Evolutionary conservation across 2,888 invertebrate species (phyloP), one percentile per base, ranked within the genome.

Genomic region (Chrysolina haemoptera): DNA sequence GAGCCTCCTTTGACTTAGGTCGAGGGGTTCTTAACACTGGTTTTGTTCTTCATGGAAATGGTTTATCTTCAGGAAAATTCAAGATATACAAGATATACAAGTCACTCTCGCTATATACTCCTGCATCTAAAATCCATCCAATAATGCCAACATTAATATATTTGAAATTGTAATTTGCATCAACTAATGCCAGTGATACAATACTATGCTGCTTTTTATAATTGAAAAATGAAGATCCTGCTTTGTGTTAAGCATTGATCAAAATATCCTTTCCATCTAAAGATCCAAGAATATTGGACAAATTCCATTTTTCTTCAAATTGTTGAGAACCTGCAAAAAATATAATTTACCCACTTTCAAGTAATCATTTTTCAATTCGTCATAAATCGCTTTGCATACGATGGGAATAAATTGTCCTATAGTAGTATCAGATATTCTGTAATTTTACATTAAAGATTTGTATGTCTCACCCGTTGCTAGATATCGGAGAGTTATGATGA

Each of bases 71-170:
- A 18, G 83, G 82, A 22, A 84, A 65, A 73, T 84, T 78, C 55
- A 84, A 66, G 20, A 63, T 22, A 71, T 80, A 82, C 73, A 55
- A 75, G 77, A 71, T 69, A 62, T 67, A 67, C 35, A 84, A 73
- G 53, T 69, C 71, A 40, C 79, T 78, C 65, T 83, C 68, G 65
- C 79, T 55, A 72, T 80, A 81, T 9, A 82, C 80, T 48, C 79
- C 79, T 43, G 80, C 82, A 82, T 83, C 83, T 48, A 80, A 81
- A 53, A 81, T 66, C 66, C 83, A 70, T 22, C 82, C 82, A 75
- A 83, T 81, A 11, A 74, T 72, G 5, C 81, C 83, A 70, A 79
- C 76, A 79, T 84, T 75, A 11, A 80, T 68, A 76, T 81, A 81
- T 12, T 73, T 73, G 78, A 83, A 83, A 46, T 74, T 74, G 70